phyloP scores from a whole-genome alignment of 2,888 invertebrate genomes.

The Bellardia bayeri region DNA sequence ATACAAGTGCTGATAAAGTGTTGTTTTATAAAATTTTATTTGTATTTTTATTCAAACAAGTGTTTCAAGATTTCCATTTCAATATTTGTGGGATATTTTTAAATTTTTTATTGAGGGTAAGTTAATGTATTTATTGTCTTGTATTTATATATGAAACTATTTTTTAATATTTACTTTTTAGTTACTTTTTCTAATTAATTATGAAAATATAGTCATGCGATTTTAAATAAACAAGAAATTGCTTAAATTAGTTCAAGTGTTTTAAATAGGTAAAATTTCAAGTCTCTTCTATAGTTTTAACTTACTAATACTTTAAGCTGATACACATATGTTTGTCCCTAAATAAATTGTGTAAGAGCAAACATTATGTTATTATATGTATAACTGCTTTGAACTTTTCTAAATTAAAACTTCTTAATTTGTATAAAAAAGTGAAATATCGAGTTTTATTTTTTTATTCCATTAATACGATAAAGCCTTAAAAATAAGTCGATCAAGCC shows the following conservation, averaged over 20 bases:
- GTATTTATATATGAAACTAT: no score
- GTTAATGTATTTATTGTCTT: neutral
- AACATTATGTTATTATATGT: no score
- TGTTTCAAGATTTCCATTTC: conserved; percentile 1
- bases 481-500: no score
- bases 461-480: no score
- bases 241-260: neutral
- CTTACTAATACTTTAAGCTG: no score
- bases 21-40: conserved; percentile 5
- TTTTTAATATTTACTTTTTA: neutral
- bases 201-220: neutral
- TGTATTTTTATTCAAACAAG: neutral
- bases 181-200: no score
- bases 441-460: no score
- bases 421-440: no score
- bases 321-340: no score
- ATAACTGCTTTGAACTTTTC: no score
- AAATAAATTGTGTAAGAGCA: no score
- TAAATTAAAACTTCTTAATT: no score
- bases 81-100: conserved; percentile 1
- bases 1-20: conserved; percentile 20
- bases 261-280: neutral
- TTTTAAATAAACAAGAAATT: neutral
- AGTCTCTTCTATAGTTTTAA: neutral
- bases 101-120: conserved; percentile 14